phyloP scores from a whole-genome alignment of 2,113 vertebrate genomes.

The Rhea pennata region DNA sequence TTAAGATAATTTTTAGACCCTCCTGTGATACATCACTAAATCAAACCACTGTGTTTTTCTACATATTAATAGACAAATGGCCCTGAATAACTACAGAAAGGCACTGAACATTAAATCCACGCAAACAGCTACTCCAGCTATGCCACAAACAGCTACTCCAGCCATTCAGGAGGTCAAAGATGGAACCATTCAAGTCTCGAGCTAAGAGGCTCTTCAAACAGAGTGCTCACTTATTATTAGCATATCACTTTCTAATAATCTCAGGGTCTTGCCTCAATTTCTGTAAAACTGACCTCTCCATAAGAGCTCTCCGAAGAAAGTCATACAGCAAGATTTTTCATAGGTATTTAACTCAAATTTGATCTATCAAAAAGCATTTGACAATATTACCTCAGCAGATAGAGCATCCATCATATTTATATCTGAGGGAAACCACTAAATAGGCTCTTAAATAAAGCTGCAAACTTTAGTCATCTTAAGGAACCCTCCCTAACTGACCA shows the following conservation, averaged over 20 bases:
- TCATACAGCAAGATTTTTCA: neutral
- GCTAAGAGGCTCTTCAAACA: neutral
- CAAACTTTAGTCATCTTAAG: no score
- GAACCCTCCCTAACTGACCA: neutral
- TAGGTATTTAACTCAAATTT: neutral
- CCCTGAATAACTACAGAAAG: neutral
- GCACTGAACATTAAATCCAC: neutral
- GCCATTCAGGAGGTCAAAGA: neutral
- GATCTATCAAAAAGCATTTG: neutral
- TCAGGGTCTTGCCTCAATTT: neutral
- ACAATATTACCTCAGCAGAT: neutral
- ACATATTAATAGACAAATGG: neutral
- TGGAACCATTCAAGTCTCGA: neutral
- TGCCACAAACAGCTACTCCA: neutral
- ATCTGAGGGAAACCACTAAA: neutral
- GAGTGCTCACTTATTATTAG: neutral
- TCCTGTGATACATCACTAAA: neutral
- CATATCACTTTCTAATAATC: neutral
- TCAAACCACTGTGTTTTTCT: neutral
- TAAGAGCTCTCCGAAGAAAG: neutral
- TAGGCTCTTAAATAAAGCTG: neutral
- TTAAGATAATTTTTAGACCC: neutral
- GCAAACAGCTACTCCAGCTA: neutral
- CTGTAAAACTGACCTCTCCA: neutral
- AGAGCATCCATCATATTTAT: neutral